Evolutionary conservation across 2,888 invertebrate genomes (phyloP), one percentile per base, ranked within the genome.

Genomic region (Apotomis capreana): DNA sequence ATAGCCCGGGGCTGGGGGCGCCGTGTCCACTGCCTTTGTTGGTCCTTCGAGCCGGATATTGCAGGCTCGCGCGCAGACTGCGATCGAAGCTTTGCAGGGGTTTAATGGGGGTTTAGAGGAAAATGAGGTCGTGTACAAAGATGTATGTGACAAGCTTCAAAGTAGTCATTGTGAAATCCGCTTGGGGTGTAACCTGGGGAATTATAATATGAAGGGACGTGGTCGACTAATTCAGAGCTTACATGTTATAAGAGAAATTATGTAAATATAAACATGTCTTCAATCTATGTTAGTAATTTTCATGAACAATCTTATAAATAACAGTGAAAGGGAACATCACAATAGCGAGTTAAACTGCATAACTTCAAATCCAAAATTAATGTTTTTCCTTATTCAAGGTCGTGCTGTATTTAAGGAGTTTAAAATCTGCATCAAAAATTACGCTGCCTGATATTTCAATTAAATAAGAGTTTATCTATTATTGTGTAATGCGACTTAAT

Each of bases 11-110:
- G 60, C n/a, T 69, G 70, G 40, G 40, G 40, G 40, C 5, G 40
- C 40, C 40, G 40, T 51, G 72, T 64, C 62, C 70, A 69, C 13
- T 44, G 26, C 59, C 70, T 73, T 68, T 68, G 70, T 74, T 69
- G 62, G 64, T 69, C 62, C 60, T 68, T 65, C 62, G 59, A 58
- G 51, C 78, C 78, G 81, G 80, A 80, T 80, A 80, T 80, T 79
- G 77, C 75, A 51, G 49, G 62, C 49, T 49, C 49, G 49, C 49
- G 49, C 49, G 5, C 49, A 49, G 49, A 49, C 49, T 49, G 40
- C n/a, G 54, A 61, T 69, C 49, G 49, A 54, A 26, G 60, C 37
- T 54, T 68, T 54, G 37, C 13, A 52, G 44, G 40, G 58, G 8
- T 69, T 54, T 62, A 62, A 44, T 26, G 36, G 49, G 40, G 60